Evolutionary conservation across 2,113 vertebrate genomes (phyloP).

Genomic region (Entelurus aequoreus): DNA sequence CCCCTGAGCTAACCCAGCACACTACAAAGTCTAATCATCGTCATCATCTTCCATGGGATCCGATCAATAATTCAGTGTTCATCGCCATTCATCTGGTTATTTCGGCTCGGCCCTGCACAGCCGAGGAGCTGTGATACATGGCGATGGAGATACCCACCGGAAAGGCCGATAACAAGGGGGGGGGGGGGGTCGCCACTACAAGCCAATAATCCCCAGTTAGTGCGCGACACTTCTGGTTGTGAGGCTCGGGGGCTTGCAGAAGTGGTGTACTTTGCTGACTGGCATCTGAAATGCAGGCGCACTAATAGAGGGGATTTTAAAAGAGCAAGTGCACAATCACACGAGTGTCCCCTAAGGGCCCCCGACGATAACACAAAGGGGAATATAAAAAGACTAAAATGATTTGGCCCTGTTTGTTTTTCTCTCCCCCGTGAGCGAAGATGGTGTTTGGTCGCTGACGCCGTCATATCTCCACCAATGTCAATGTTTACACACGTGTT

Average conservation of each 20-base stretch:
- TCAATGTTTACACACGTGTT: no score
- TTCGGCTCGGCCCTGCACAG: slow-evolving; percentile 33
- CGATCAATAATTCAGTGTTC: slow-evolving; percentile 67
- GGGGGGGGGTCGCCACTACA: slow-evolving; percentile 50
- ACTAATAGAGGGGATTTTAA: slow-evolving; percentile 59
- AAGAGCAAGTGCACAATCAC: slow-evolving; percentile 55
- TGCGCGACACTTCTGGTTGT: slow-evolving; percentile 45
- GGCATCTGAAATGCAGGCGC: slow-evolving; percentile 58
- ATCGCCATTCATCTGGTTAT: slow-evolving; percentile 43
- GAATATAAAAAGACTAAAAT: slow-evolving; percentile 44
- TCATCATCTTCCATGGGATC: slow-evolving; percentile 55
- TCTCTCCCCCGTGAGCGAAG: slow-evolving; percentile 9
- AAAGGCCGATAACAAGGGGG: slow-evolving; percentile 56
- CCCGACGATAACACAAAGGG: slow-evolving; percentile 40
- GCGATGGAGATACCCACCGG: slow-evolving; percentile 40
- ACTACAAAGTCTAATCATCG: slow-evolving; percentile 55
- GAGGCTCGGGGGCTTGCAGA: slow-evolving; percentile 46
- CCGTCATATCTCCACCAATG: no score
- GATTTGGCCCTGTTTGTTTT: slow-evolving; percentile 30
- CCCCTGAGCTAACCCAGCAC: slow-evolving; percentile 42
- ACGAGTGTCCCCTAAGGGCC: slow-evolving; percentile 40
- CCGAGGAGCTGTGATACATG: slow-evolving; percentile 38
- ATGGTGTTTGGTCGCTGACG: slow-evolving; percentile 11
- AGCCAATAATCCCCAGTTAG: slow-evolving; percentile 65
- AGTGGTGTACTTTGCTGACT: slow-evolving; percentile 51